These are phyloP conservation scores for Dexiosoma caninum DNA, from an alignment of 2,888 invertebrate genomes.

Conservation along the genomic window DNA sequence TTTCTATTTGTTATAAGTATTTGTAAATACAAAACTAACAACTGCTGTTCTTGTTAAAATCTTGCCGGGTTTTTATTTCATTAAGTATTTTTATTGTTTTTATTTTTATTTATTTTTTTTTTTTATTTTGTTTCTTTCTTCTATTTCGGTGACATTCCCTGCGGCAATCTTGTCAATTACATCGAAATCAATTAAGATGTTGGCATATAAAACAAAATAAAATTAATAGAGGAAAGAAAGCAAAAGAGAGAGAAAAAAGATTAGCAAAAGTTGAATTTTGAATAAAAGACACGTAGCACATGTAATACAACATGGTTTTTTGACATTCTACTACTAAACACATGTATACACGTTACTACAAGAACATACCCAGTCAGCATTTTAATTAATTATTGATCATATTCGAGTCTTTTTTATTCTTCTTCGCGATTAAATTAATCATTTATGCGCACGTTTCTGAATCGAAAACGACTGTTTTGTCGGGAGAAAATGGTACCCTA, in stretches of 20 bases:
- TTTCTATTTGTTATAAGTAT: constrained; percentile 21
- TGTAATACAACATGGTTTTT: constrained; percentile 40
- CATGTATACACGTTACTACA: background rate
- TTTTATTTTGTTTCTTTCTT: constrained; percentile 5
- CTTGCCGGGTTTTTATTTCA: constrained; percentile 14
- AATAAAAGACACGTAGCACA: constrained; percentile 60
- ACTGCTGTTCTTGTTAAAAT: background rate
- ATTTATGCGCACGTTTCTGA: too few relatives aligned
- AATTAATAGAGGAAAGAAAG: constrained; percentile 12
- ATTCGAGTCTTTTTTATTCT: too few relatives aligned
- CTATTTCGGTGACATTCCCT: constrained; percentile 52
- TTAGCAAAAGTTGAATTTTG: constrained; percentile 35
- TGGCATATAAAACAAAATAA: constrained; percentile 43
- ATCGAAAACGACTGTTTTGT: too few relatives aligned
- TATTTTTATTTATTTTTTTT: background rate
- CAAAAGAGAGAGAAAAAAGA: constrained; percentile 61
- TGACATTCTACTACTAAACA: background rate
- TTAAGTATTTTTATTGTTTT: constrained; percentile 6
- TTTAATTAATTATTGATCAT: too few relatives aligned
- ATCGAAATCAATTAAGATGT: constrained; percentile 64
- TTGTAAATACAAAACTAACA: background rate
- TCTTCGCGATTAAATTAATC: too few relatives aligned
- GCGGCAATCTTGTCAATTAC: constrained; percentile 63
- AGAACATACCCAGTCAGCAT: background rate
- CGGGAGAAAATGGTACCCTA: too few relatives aligned